These are phyloP conservation scores for Apolygus lucorum DNA, from an alignment of 1,140 invertebrate genomes.

Conservation along the genomic window DNA sequence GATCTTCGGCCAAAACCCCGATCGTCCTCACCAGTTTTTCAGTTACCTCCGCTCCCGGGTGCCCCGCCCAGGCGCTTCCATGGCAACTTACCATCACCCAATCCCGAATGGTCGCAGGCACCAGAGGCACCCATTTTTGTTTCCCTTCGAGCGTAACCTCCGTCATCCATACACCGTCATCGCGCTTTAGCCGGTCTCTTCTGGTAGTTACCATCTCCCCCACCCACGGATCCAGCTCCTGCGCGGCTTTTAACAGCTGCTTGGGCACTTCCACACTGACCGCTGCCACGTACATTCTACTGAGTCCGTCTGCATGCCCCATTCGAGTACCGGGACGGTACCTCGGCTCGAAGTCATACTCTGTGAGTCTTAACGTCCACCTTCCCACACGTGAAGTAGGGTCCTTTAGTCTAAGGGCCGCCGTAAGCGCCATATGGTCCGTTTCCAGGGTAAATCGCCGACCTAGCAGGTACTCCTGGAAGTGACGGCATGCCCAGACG, in stretches of 20 bases:
- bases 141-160: neutral
- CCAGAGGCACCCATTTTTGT: neutral
- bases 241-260: neutral
- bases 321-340: neutral
- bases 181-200: neutral
- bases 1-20: neutral
- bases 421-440: slow-evolving; percentile 44
- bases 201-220: neutral
- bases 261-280: neutral
- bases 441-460: slow-evolving; percentile 44
- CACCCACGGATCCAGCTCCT: no score
- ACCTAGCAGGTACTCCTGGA: slow-evolving; percentile 43
- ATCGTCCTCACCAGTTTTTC: neutral
- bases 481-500: slow-evolving; percentile 41
- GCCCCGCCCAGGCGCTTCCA: neutral
- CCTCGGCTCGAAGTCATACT: neutral
- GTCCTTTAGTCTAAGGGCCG: slow-evolving; percentile 43
- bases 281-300: neutral
- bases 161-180: neutral
- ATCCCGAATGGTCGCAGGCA: neutral
- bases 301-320: neutral
- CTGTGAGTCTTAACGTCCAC: neutral
- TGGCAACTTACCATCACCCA: neutral
- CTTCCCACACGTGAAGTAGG: slow-evolving; percentile 27
- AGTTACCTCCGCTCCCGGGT: slow-evolving; percentile 3